These are phyloP conservation scores for Gadus chalcogrammus DNA, from an alignment of 2,113 vertebrate species.

Conservation along the genomic window DNA sequence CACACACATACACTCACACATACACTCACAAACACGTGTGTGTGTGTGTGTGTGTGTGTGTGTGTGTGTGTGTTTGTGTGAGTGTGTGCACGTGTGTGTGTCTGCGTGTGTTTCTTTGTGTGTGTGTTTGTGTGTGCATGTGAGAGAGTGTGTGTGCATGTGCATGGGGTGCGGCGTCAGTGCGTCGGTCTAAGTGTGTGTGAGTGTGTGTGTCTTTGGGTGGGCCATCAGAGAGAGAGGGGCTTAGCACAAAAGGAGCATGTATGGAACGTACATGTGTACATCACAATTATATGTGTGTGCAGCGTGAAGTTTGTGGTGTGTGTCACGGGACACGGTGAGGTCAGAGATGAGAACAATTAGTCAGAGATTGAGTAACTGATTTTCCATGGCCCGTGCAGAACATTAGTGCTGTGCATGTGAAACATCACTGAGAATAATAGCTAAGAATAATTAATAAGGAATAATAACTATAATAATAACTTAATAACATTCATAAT, in stretches of 20 bases:
- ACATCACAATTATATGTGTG: no score
- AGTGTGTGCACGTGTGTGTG: no score
- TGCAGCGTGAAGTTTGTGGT: no score
- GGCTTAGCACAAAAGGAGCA: no score
- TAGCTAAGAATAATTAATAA: slow-evolving; percentile 56
- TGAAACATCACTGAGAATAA: slow-evolving; percentile 46
- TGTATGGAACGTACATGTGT: no score
- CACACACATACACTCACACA: not conserved
- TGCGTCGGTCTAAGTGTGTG: no score
- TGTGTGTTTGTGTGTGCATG: slow-evolving; percentile 6
- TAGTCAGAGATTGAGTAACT: slow-evolving; percentile 30
- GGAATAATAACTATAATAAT: not conserved
- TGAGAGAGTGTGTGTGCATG: slow-evolving; percentile 3
- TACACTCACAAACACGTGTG: slow-evolving; percentile 8
- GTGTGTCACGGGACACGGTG: not conserved
- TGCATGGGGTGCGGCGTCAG: not conserved
- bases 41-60: slow-evolving; percentile 18
- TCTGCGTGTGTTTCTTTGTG: not conserved
- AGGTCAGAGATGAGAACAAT: slow-evolving; percentile 42
- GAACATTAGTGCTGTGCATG: slow-evolving; percentile 42
- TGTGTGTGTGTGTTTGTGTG: slow-evolving; percentile 14
- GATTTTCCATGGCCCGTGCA: slow-evolving; percentile 30
- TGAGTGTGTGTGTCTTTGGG: no score
- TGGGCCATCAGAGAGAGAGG: not conserved
- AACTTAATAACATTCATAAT: slow-evolving; percentile 17